A percentile compares a stretch with the other conserved stretches of the same genome.
Conservation (phyloP, 2,888 invertebrate species). For the Periphyllus acericola region DNA sequence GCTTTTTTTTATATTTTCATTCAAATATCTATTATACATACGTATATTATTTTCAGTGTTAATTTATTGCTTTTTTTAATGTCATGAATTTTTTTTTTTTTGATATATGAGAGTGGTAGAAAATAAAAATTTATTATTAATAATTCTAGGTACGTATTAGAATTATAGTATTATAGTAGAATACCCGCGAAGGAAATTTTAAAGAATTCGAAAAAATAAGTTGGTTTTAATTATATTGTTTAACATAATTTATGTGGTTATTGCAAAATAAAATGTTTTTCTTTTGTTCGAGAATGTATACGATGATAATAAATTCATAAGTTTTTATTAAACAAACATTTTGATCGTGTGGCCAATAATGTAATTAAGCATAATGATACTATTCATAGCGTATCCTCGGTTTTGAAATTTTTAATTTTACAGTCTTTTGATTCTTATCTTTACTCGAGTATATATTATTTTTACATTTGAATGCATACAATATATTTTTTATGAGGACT, state of each 20-base stretch:
- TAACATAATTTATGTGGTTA: neutral
- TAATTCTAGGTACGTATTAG: neutral
- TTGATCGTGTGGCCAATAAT: neutral
- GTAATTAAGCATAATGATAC: neutral
- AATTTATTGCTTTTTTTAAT: neutral
- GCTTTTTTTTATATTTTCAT: too few species aligned
- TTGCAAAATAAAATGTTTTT: neutral
- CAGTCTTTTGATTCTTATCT: too few species aligned
- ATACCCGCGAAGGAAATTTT: neutral
- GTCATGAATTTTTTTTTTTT: neutral
- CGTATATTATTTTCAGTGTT: neutral
- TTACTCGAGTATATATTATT: too few species aligned
- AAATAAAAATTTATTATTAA: neutral
- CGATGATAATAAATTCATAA: neutral
- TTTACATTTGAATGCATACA: too few species aligned
- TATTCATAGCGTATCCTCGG: neutral
- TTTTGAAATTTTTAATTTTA: neutral
- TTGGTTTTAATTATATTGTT: neutral
- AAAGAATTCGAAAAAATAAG: neutral
- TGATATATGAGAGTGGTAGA: neutral
- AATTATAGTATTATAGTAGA: neutral
- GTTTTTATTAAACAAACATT: neutral
- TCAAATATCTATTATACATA: neutral
- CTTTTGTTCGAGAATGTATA: neutral
- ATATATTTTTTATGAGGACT: too few species aligned